phyloP scores from a whole-genome alignment of 2,888 invertebrate genomes.

The Anorthoa munda region DNA sequence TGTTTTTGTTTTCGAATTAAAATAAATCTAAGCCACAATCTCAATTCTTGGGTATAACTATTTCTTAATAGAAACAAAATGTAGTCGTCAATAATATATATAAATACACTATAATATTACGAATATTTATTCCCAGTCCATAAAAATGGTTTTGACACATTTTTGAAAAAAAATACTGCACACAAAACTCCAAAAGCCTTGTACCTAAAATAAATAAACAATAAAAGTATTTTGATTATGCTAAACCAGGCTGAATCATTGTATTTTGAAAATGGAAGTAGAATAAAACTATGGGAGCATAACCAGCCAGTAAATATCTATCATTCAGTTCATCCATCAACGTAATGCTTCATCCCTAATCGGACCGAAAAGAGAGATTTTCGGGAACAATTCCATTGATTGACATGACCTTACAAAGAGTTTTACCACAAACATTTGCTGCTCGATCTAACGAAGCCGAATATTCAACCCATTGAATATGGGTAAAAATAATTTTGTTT shows the following conservation, averaged over 20 bases:
- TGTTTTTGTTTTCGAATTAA: neutral
- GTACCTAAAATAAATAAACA: too few relatives aligned
- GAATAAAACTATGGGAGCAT: neutral
- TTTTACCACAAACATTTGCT: neutral
- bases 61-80: neutral
- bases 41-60: neutral
- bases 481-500: neutral
- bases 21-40: slow-evolving; percentile 22
- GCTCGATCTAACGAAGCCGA: neutral
- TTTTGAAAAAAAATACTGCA: too few relatives aligned
- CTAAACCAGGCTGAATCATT: too few relatives aligned
- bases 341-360: neutral
- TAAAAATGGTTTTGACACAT: slow-evolving; percentile 47
- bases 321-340: neutral
- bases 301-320: neutral
- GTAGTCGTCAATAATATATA: slow-evolving; percentile 30
- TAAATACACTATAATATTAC: slow-evolving; percentile 18
- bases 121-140: slow-evolving; percentile 58
- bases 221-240: too few relatives aligned
- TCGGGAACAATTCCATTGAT: neutral
- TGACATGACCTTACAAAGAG: neutral
- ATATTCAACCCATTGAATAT: slow-evolving; percentile 8
- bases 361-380: neutral
- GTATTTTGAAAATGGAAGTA: too few relatives aligned
- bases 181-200: too few relatives aligned